Evolutionary conservation across 2,888 invertebrate species (phyloP).

Genomic region (Alsophila aescularia): DNA sequence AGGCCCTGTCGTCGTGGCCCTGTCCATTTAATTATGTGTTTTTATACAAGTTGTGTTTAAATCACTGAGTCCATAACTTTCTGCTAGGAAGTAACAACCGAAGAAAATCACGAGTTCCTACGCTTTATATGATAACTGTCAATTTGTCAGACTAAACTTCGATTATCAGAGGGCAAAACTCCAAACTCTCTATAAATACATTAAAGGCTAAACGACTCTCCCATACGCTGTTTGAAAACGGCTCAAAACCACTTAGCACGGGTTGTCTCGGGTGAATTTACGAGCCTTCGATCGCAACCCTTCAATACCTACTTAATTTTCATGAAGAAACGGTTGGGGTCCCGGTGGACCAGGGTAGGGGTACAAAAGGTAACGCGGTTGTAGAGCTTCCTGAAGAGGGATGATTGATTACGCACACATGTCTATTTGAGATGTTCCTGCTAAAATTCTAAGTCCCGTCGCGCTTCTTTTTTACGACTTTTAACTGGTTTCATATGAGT

Average conservation of each 20-base stretch:
- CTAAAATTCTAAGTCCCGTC: no score
- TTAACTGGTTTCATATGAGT: no score
- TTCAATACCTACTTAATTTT: slow-evolving; percentile 25
- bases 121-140: neutral
- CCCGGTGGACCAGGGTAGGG: neutral
- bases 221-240: slow-evolving; percentile 18
- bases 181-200: neutral
- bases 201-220: neutral
- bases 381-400: neutral
- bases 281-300: slow-evolving; percentile 15
- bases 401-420: neutral
- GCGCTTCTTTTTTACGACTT: no score
- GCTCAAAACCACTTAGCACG: slow-evolving; percentile 29
- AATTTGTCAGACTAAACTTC: neutral
- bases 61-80: no score
- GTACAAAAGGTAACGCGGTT: neutral
- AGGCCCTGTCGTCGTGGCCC: no score
- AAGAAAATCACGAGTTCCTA: neutral
- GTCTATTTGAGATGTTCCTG: no score
- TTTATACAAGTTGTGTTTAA: no score
- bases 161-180: neutral
- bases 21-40: no score
- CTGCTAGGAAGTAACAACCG: no score
- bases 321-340: neutral
- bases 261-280: slow-evolving; percentile 22